These are phyloP conservation scores for Amphiprion percula DNA, from an alignment of 2,113 vertebrate species.

Conservation along the genomic window DNA sequence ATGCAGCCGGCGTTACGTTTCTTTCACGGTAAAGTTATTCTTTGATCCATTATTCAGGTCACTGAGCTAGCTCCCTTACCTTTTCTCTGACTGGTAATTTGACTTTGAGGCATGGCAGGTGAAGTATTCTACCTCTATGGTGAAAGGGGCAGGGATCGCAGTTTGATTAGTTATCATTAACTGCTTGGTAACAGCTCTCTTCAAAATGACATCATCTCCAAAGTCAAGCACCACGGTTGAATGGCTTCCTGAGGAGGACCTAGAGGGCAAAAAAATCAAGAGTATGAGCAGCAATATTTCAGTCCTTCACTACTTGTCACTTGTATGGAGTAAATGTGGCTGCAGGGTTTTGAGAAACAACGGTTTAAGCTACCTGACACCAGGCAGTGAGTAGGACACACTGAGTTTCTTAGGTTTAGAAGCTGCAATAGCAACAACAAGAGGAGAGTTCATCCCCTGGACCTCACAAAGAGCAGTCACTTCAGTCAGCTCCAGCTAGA, in stretches of 20 bases:
- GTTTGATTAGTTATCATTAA: slow-evolving; percentile 90
- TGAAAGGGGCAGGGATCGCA: slow-evolving; percentile 86
- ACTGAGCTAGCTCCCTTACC: slow-evolving; percentile 56
- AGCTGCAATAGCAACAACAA: slow-evolving; percentile 84
- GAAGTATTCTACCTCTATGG: slow-evolving; percentile 88
- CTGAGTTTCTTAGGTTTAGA: slow-evolving; percentile 85
- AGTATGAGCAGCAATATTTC: background rate
- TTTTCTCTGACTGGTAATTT: slow-evolving; percentile 29
- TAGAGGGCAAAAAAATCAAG: slow-evolving; percentile 26
- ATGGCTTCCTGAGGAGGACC: background rate
- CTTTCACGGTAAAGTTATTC: background rate
- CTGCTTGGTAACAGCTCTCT: slow-evolving; percentile 75
- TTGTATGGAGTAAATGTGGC: background rate
- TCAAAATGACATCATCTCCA: slow-evolving; percentile 82
- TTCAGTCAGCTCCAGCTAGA: slow-evolving; percentile 86
- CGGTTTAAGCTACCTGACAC: slow-evolving; percentile 24
- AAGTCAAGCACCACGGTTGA: slow-evolving; percentile 87
- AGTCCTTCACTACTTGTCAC: no score
- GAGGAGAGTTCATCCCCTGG: slow-evolving; percentile 87
- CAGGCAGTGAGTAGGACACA: slow-evolving; percentile 83
- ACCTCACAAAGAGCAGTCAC: slow-evolving; percentile 88
- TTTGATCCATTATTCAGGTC: slow-evolving; percentile 31
- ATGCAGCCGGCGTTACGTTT: slow-evolving; percentile 30
- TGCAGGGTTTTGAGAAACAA: background rate
- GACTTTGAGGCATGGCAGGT: slow-evolving; percentile 62